Evolutionary conservation across 2,797 vertebrate genomes (phyloP).

Genomic region (Morus bassanus): DNA sequence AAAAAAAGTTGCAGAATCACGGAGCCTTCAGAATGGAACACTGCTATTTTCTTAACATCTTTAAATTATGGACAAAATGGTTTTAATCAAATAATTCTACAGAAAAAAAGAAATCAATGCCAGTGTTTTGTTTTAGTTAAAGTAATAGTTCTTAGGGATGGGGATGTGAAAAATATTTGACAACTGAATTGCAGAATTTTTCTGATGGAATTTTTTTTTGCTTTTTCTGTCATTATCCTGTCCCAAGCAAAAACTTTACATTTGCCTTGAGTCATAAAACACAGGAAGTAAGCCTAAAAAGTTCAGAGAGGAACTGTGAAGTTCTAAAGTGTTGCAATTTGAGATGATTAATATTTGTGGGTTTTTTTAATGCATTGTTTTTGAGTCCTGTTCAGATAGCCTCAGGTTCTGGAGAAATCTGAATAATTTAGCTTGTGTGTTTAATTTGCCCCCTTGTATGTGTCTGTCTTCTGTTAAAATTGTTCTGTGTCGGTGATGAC

Average conservation of each 20-base stretch:
- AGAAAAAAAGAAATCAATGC: neutral
- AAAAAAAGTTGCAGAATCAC: neutral
- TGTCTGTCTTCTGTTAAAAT: neutral
- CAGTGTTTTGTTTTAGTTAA: neutral
- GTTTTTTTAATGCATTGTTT: fast-evolving
- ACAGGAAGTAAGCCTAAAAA: neutral
- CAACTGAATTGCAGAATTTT: neutral
- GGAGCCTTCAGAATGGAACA: neutral
- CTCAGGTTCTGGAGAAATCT: neutral
- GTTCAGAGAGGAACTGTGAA: neutral
- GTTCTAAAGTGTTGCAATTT: neutral
- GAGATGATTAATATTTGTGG: neutral
- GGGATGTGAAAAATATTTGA: neutral
- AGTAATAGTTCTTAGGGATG: neutral
- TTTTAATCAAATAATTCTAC: neutral
- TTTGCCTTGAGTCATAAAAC: neutral
- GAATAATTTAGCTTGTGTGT: neutral
- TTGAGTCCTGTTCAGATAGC: neutral
- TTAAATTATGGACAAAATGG: neutral
- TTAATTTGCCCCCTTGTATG: neutral
- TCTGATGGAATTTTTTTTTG: neutral
- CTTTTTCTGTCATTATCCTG: neutral
- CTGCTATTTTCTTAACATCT: neutral
- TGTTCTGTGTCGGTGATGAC: neutral
- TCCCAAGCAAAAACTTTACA: neutral